Percentiles rank a stretch among this genome's conserved stretches.
phyloP scores from a whole-genome alignment of 2,113 vertebrate species.

The Mystacornis crossleyi region DNA sequence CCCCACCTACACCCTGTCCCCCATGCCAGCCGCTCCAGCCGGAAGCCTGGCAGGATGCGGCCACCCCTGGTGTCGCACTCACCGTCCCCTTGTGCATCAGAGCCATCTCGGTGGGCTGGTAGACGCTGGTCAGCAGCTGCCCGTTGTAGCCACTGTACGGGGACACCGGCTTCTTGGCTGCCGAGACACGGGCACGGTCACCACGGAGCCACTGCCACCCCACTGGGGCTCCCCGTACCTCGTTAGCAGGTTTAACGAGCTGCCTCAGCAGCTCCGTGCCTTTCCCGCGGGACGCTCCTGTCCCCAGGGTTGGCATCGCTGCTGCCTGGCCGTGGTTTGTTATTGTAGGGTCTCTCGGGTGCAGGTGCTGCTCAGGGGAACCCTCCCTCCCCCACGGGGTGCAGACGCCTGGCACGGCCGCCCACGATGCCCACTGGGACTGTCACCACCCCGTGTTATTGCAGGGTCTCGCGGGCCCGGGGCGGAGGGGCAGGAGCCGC shows the following conservation, averaged over 20 bases:
- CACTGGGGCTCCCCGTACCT: neutral
- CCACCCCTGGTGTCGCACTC: neutral
- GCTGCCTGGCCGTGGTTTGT: neutral
- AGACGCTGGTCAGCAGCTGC: conserved; percentile 87
- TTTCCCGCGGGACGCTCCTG: neutral
- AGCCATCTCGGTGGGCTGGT: conserved; percentile 95
- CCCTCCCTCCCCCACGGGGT: neutral
- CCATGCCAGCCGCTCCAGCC: fast-evolving
- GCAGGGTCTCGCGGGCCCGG: neutral
- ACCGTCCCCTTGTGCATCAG: conserved; percentile 87
- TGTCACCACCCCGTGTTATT: neutral
- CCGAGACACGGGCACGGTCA: neutral
- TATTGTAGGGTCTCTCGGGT: neutral
- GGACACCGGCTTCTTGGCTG: conserved; percentile 87
- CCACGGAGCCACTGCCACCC: neutral
- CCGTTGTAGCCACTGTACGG: conserved; percentile 93
- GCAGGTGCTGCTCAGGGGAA: neutral
- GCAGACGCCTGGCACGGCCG: neutral
- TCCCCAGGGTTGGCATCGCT: neutral
- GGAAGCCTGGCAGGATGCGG: neutral
- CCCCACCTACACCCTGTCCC: neutral
- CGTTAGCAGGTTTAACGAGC: conserved; percentile 10
- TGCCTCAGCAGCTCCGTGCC: neutral
- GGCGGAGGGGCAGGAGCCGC: neutral
- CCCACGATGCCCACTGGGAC: fast-evolving